Conservation (phyloP, 2,797 vertebrate genomes). For the Ctenosaura bakeri region DNA sequence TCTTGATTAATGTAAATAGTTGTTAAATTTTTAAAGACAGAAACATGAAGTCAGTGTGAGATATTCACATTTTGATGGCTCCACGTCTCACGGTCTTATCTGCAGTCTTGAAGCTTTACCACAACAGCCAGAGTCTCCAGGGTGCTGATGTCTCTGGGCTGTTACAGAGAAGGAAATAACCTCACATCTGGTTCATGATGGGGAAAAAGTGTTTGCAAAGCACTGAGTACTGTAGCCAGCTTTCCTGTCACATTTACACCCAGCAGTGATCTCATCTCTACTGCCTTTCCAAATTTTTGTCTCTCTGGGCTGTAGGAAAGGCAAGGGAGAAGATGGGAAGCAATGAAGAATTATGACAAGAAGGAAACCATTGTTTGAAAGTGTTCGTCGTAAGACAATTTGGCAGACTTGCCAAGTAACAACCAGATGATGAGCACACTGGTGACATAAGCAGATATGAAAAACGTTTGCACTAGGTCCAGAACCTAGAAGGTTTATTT, state of each 20-base stretch:
- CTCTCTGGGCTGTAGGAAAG: conserved; percentile 67
- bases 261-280: conserved; percentile 77
- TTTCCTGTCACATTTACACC: conserved; percentile 70
- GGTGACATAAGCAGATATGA: conserved; percentile 60
- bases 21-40: conserved; percentile 59
- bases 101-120: conserved; percentile 73
- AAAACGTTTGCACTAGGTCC: conserved; percentile 62
- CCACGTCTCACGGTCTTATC: conserved; percentile 82
- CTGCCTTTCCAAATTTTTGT: conserved; percentile 69
- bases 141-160: conserved; percentile 69
- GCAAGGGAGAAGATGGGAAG: conserved; percentile 66
- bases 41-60: conserved; percentile 79
- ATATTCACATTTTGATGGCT: conserved; percentile 80
- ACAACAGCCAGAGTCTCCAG: conserved; percentile 55
- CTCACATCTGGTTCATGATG: conserved; percentile 59
- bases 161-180: conserved; percentile 62
- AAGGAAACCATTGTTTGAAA: conserved; percentile 77
- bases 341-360: conserved; percentile 52
- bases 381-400: conserved; percentile 61
- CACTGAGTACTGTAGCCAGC: conserved; percentile 17
- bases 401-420: conserved; percentile 68
- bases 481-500: background rate
- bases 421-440: conserved; percentile 61
- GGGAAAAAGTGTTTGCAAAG: conserved; percentile 49
- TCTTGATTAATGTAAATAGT: conserved; percentile 59